Conservation (phyloP, 1,140 invertebrate genomes). For the Kradibia gibbosae region DNA sequence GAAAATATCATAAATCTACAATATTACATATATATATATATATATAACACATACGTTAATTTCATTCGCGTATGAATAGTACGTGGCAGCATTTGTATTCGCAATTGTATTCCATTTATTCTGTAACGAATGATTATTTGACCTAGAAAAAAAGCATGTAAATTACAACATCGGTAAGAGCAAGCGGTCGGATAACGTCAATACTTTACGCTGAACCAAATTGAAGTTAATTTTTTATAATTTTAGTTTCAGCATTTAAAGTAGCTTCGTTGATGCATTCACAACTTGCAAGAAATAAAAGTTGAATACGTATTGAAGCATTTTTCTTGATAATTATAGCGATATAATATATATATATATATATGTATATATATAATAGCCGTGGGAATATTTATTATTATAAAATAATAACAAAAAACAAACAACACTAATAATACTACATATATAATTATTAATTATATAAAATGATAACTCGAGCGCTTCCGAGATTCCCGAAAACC, state of each 20-base stretch:
- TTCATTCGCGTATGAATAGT: neutral
- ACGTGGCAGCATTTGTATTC: neutral
- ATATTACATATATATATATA: too few relatives aligned
- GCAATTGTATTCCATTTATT: slow-evolving; percentile 24
- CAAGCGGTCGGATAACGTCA: slow-evolving; percentile 16
- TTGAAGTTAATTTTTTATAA: too few relatives aligned
- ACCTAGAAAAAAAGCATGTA: neutral
- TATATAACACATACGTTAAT: slow-evolving; percentile 31
- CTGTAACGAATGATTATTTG: slow-evolving; percentile 29
- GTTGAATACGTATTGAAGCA: too few relatives aligned
- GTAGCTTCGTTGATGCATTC: too few relatives aligned
- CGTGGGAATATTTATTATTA: too few relatives aligned
- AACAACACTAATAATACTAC: slow-evolving; percentile 14
- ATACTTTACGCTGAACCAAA: slow-evolving; percentile 19
- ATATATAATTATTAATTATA: neutral
- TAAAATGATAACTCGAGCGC: slow-evolving; percentile 36
- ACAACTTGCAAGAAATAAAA: too few relatives aligned
- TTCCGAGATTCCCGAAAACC: slow-evolving; percentile 28
- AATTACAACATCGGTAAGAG: neutral
- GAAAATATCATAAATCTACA: slow-evolving; percentile 10
- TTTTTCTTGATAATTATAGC: too few relatives aligned
- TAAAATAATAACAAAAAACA: neutral
- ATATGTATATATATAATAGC: too few relatives aligned
- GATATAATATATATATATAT: too few relatives aligned
- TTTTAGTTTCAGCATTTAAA: too few relatives aligned